These are phyloP conservation scores for Parauchenoglanis ngamensis DNA, from an alignment of 2,797 vertebrate genomes.

Conservation along the genomic window DNA sequence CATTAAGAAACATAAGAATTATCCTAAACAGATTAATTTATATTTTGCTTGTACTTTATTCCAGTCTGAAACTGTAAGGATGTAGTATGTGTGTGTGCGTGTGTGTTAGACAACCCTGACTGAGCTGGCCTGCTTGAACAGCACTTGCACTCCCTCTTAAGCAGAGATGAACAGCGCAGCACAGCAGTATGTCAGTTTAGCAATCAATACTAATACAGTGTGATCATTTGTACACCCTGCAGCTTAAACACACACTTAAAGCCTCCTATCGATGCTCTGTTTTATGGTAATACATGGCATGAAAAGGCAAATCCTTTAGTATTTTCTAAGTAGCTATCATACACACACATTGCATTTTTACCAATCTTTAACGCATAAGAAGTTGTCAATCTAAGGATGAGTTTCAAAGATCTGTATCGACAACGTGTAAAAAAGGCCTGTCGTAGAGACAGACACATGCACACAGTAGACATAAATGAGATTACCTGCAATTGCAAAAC, in stretches of 20 bases:
- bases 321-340: slow-evolving; percentile 1
- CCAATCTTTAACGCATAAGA: neutral
- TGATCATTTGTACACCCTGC: slow-evolving; percentile 40
- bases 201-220: slow-evolving; percentile 57
- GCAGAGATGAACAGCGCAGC: slow-evolving; percentile 25
- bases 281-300: slow-evolving; percentile 7
- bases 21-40: neutral
- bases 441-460: neutral
- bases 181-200: slow-evolving; percentile 36
- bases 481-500: neutral
- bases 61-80: neutral
- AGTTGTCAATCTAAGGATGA: neutral
- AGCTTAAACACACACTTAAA: slow-evolving; percentile 44
- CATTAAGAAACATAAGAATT: neutral
- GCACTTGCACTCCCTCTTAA: slow-evolving; percentile 27
- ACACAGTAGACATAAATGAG: slow-evolving; percentile 4
- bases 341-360: neutral
- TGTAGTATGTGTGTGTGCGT: neutral
- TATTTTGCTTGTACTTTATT: neutral
- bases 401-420: neutral
- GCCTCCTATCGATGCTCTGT: slow-evolving; percentile 23
- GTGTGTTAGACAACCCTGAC: slow-evolving; percentile 14
- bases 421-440: neutral
- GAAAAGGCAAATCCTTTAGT: neutral
- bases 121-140: neutral